These are phyloP conservation scores for Hemiscyllium ocellatum DNA, from an alignment of 2,113 vertebrate genomes.

Conservation along the genomic window DNA sequence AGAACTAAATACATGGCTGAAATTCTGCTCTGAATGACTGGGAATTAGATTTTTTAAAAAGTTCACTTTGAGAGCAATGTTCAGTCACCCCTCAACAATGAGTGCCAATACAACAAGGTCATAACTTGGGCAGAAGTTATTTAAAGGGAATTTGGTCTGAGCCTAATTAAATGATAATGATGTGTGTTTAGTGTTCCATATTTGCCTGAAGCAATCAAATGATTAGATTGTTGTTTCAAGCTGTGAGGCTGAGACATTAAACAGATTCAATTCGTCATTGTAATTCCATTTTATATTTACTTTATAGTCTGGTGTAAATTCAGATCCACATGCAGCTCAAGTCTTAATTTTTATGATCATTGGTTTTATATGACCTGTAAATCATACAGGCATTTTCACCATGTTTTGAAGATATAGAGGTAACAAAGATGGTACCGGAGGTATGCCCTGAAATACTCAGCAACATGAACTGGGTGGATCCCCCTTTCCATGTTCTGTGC, in stretches of 20 bases:
- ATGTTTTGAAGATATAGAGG: not conserved
- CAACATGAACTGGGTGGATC: not conserved
- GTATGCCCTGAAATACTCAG: not conserved
- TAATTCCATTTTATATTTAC: constrained; percentile 28
- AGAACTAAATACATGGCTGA: not conserved
- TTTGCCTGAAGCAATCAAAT: not conserved
- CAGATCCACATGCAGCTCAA: too few species aligned
- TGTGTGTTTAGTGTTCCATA: constrained; percentile 1
- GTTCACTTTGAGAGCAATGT: not conserved
- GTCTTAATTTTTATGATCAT: not conserved
- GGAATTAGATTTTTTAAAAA: not conserved
- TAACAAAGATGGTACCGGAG: not conserved
- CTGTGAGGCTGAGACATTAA: not conserved
- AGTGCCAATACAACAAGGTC: not conserved
- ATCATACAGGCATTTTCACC: not conserved
- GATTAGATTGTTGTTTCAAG: not conserved
- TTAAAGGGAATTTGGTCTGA: not conserved
- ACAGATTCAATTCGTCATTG: not conserved
- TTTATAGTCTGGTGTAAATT: not conserved
- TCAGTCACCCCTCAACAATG: not conserved
- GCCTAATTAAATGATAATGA: constrained; percentile 15
- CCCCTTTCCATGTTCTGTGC: too few species aligned
- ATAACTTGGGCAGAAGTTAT: not conserved
- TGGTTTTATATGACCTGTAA: not conserved
- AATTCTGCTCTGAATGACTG: not conserved